Evolutionary conservation across 2,113 vertebrate genomes (phyloP).

Genomic region (Charina bottae): DNA sequence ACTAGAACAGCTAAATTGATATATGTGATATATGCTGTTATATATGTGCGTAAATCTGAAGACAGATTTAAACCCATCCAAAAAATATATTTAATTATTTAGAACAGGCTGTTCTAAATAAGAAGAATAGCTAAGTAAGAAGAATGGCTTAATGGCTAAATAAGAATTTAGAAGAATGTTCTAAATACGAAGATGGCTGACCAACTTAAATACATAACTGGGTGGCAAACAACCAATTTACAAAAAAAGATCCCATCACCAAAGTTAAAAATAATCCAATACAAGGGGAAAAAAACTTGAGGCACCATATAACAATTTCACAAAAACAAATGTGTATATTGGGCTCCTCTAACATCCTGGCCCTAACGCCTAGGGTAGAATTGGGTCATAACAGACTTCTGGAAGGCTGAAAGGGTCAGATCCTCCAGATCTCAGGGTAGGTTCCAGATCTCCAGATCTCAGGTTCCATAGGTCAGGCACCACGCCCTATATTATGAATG

Average conservation of each 20-base stretch:
- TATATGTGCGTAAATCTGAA: not conserved
- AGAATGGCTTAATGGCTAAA: too few relatives aligned
- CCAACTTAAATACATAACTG: not conserved
- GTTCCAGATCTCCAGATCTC: not conserved
- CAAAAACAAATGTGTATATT: not conserved
- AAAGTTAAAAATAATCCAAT: not conserved
- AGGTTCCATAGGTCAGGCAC: not conserved
- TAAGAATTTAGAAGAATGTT: too few relatives aligned
- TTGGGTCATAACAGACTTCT: not conserved
- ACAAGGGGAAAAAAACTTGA: not conserved
- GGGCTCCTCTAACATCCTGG: not conserved
- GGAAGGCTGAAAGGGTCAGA: not conserved
- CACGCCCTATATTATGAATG: not conserved
- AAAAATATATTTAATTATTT: not conserved
- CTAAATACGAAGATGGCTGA: too few relatives aligned
- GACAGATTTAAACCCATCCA: not conserved
- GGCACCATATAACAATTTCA: not conserved
- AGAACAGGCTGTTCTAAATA: not conserved
- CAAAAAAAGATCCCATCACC: not conserved
- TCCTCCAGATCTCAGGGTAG: not conserved
- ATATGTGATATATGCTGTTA: not conserved
- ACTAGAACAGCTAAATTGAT: not conserved
- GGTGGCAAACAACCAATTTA: not conserved
- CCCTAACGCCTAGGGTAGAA: not conserved
- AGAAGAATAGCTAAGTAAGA: too few relatives aligned